Evolutionary conservation across 2,797 vertebrate genomes (phyloP).

Genomic region (Etheostoma perlongum): DNA sequence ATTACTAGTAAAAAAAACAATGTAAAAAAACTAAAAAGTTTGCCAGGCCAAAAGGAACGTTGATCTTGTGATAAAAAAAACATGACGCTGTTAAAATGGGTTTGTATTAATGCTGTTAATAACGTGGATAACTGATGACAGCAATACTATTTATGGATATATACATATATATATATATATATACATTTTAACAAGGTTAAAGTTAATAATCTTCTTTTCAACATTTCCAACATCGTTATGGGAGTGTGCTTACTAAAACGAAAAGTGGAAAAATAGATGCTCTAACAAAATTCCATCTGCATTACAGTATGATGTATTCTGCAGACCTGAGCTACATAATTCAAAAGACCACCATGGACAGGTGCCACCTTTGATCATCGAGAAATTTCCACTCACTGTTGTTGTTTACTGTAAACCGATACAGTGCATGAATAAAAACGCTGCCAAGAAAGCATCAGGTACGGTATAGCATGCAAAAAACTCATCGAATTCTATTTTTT

Average conservation of each 20-base stretch:
- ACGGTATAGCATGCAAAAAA: conserved; percentile 33
- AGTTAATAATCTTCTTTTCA: not conserved
- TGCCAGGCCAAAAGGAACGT: no score
- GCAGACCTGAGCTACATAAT: not conserved
- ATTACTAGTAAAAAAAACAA: no score
- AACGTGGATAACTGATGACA: no score
- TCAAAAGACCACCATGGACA: not conserved
- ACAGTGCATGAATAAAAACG: conserved; percentile 17
- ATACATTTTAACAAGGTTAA: no score
- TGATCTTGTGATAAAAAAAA: no score
- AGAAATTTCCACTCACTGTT: conserved; percentile 7
- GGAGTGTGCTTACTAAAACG: not conserved
- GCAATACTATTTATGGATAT: no score
- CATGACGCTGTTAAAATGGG: no score
- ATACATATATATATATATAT: no score
- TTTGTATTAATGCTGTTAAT: no score
- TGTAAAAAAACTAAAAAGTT: no score
- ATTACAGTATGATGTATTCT: not conserved
- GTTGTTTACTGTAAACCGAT: conserved; percentile 25
- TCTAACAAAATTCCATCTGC: not conserved
- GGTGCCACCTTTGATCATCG: not conserved
- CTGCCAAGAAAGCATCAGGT: conserved; percentile 35
- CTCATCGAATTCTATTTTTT: conserved; percentile 41
- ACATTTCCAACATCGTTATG: no score
- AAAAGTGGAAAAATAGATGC: not conserved